phyloP scores from a whole-genome alignment of 2,797 vertebrate species.

The Pseudochirops cupreus region DNA sequence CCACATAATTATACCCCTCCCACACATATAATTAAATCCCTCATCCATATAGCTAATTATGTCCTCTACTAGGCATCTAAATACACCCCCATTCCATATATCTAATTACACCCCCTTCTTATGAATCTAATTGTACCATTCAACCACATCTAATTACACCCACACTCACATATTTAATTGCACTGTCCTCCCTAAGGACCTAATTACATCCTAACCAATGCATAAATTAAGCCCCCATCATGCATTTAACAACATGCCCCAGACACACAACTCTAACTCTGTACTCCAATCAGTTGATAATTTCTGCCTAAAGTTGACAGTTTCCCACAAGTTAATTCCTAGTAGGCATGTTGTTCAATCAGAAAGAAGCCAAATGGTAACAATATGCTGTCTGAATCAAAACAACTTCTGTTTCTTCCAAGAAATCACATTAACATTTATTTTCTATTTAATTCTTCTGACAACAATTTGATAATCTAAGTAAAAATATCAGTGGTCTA shows the following conservation, averaged over 20 bases:
- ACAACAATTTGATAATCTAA: constrained; percentile 44
- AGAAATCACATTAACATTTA: background rate
- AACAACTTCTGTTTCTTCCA: background rate
- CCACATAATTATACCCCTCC: constrained; percentile 67
- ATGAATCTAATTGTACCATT: constrained; percentile 75
- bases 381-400: constrained; percentile 28
- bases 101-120: constrained; percentile 77
- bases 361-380: constrained; percentile 38
- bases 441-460: constrained; percentile 38
- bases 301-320: constrained; percentile 41
- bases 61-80: constrained; percentile 68
- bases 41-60: constrained; percentile 74
- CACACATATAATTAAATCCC: constrained; percentile 76
- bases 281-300: constrained; percentile 35
- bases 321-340: constrained; percentile 33
- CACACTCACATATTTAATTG: constrained; percentile 72
- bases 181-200: constrained; percentile 69
- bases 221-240: constrained; percentile 59
- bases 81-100: constrained; percentile 65
- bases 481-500: constrained; percentile 59
- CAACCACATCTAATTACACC: constrained; percentile 77
- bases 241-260: constrained; percentile 49
- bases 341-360: background rate
- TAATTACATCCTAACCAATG: constrained; percentile 69
- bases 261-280: constrained; percentile 45